phyloP scores from a whole-genome alignment of 2,797 vertebrate species.

The Argya squamiceps region DNA sequence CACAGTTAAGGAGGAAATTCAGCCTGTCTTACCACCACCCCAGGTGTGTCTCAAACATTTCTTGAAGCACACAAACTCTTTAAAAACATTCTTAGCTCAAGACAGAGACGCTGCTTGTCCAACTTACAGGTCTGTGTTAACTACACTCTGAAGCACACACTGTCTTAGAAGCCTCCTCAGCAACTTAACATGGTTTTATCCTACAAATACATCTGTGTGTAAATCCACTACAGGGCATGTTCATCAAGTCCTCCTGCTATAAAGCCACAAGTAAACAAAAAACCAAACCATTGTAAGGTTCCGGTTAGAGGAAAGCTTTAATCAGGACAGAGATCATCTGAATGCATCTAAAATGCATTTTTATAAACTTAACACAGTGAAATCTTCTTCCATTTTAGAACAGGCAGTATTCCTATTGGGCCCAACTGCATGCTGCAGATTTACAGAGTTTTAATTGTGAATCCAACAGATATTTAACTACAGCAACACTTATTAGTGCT shows the following conservation, averaged over 20 bases:
- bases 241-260: background rate
- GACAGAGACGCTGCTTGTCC: background rate
- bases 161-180: background rate
- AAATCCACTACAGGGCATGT: rapidly evolving
- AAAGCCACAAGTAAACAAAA: background rate
- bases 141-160: background rate
- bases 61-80: background rate
- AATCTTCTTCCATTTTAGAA: background rate
- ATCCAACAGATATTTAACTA: background rate
- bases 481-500: background rate
- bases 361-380: background rate
- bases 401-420: background rate
- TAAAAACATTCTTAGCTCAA: background rate
- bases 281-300: background rate
- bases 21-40: background rate
- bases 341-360: background rate
- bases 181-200: background rate
- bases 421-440: background rate
- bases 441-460: background rate
- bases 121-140: background rate
- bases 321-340: background rate
- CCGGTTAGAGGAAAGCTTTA: background rate
- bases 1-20: background rate
- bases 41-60: background rate
- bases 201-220: background rate